Evolutionary conservation across 2,113 vertebrate genomes (phyloP), one percentile per base, ranked within the genome.

Genomic region (Oryzias celebensis): DNA sequence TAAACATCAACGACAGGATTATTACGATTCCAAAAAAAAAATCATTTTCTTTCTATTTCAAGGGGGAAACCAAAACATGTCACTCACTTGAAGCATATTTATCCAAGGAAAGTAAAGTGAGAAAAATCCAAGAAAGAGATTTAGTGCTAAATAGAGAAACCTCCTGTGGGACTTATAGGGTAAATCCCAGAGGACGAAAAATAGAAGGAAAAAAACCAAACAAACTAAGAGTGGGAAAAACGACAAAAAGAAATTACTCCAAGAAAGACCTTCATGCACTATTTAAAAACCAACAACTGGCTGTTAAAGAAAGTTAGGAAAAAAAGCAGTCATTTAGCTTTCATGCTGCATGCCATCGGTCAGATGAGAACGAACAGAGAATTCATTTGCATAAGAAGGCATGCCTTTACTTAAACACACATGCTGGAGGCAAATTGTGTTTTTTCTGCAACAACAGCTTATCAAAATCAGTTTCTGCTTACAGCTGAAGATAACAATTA

Each of bases 331-430:
- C 71, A 81, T 87, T 87, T 83, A 85, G 86, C 77, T 83, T 80
- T 71, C 1, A 3, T 59, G 73, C 68, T 74, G 45, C 76, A 68
- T 70, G 77, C 75, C 82, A 75, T 73, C 72, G 73, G 85, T 87
- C 71, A 72, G 81, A 50, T 47, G 57, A 36, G 18, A 20, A 59
- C 55, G 56, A 71, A 73, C 71, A 62, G 80, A 68, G 64, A 16
- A 18, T 22, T 26, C 36, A 88, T 91, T 88, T 90, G 80, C 90
- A 90, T 91, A 71, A 90, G 72, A 88, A 91, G 88, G 69, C 62
- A 77, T 61, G 55, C 66, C 68, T 69, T 62, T 71, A 69, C 65
- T 68, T 68, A 70, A 81, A 56, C 68, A 49, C 52, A 55, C 36
- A 56, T 62, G 81, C 48, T 52, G 14, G 48, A 57, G 67, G 60